A percentile compares a stretch with the other conserved stretches of the same genome.
Evolutionary conservation across 2,888 invertebrate genomes (phyloP).

Genomic region (Epistrophella euchroma): DNA sequence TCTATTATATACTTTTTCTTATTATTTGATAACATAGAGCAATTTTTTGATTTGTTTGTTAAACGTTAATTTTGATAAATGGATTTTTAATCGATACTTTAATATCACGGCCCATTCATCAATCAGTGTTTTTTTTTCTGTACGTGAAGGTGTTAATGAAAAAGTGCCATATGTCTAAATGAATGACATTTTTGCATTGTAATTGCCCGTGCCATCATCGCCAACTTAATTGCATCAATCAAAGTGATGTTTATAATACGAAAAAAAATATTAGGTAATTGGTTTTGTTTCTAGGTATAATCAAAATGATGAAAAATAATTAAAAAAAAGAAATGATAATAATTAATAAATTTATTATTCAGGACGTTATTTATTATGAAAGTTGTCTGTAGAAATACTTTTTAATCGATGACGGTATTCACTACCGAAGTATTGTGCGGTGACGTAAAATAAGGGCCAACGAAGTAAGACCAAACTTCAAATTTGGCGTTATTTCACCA

Average conservation of each 20-base stretch:
- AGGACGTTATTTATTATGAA: too few relatives aligned
- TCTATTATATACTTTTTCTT: background rate
- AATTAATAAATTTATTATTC: too few relatives aligned
- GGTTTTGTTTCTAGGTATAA: background rate
- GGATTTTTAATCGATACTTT: constrained; percentile 65
- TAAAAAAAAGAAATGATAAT: background rate
- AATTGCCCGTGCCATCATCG: constrained; percentile 18
- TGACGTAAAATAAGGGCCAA: too few relatives aligned
- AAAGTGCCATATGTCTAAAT: constrained; percentile 20
- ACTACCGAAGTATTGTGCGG: too few relatives aligned
- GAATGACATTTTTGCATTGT: constrained; percentile 45
- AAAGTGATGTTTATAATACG: constrained; percentile 20
- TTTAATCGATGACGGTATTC: too few relatives aligned
- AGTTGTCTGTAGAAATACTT: too few relatives aligned
- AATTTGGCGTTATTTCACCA: too few relatives aligned
- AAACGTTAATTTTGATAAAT: constrained; percentile 55
- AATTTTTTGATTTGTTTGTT: background rate
- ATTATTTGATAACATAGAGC: background rate
- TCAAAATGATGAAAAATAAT: background rate
- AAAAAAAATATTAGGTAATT: background rate
- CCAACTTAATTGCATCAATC: constrained; percentile 15
- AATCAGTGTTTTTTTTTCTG: background rate
- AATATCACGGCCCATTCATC: constrained; percentile 37
- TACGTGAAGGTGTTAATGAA: constrained; percentile 1
- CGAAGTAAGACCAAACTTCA: too few relatives aligned